Conservation (phyloP, 2,888 invertebrate species). For the Unio delphinus region DNA sequence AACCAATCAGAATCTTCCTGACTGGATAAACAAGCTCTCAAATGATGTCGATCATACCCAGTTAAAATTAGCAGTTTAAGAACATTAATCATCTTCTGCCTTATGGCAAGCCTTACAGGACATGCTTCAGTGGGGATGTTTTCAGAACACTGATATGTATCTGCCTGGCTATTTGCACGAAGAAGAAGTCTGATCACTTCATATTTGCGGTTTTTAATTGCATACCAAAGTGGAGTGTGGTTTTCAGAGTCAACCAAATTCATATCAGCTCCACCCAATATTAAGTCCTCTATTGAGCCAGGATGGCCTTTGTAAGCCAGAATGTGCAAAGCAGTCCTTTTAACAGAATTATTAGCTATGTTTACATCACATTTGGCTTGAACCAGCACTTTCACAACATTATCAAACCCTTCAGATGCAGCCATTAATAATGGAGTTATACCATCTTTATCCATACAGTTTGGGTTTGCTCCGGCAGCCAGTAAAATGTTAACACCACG, state of each 20-base stretch:
- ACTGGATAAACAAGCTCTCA: constrained; percentile 39
- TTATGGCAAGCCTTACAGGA: constrained; percentile 53
- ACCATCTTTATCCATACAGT: constrained; percentile 58
- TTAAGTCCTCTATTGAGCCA: constrained; percentile 53
- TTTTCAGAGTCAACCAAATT: constrained; percentile 50
- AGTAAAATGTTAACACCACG: constrained; percentile 57
- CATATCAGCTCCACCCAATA: constrained; percentile 56
- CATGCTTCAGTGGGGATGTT: constrained; percentile 39
- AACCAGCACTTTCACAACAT: constrained; percentile 52
- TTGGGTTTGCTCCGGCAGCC: constrained; percentile 58
- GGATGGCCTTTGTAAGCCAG: constrained; percentile 66
- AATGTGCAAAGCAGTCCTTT: constrained; percentile 61
- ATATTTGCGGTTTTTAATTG: constrained; percentile 54
- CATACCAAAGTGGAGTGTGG: constrained; percentile 63
- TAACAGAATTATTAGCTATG: constrained; percentile 46
- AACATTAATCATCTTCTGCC: constrained; percentile 40
- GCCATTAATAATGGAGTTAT: constrained; percentile 64
- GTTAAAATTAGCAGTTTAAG: constrained; percentile 63
- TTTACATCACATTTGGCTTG: constrained; percentile 59
- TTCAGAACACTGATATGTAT: constrained; percentile 51
- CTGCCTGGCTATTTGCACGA: constrained; percentile 58
- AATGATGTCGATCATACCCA: constrained; percentile 56
- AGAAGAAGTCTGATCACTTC: constrained; percentile 59
- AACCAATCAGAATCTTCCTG: constrained; percentile 29
- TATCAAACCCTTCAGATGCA: constrained; percentile 65